Base-by-base conservation (phyloP, 2,113 vertebrate species). In the Pithys albifrons region DNA sequence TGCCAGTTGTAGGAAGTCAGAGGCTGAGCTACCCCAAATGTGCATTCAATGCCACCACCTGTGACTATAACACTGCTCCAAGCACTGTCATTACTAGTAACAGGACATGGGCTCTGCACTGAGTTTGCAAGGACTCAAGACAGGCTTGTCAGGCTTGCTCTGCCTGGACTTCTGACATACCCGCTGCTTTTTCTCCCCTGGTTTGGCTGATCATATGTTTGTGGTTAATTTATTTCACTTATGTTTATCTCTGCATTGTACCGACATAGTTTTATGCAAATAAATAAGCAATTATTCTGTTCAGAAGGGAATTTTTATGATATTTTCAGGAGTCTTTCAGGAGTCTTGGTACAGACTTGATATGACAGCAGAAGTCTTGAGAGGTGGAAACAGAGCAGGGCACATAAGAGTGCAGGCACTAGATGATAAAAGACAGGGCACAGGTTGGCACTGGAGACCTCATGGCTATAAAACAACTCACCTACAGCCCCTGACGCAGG, bases 351-450 rank as follows among this genome's bases (percentile, higher is more conserved):
- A 65, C 33, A 76, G 59, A 23, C 37, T 57, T 29, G 3, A 10
- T 48, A 41, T 1, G 3, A 28, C 7, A 61, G 51, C 27, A 85
- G 70, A 93, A 23, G 65, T 45, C 46, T 80, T 66, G 19, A 89
- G 72, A 62, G 20, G 8, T 24, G 43, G 58, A 65, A 81, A 67
- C 16, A 43, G 80, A 28, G 27, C 33, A 78, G 18, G 27, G 28
- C 12, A 41, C 10, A 0, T 2, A 57, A 5, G 13, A 73, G 16
- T 4, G 16, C 17, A 46, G 62, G 37, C 19, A 55, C 0, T 1
- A 31, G 24, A 24, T 61, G 24, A 3, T 19, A 73, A 51, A 22
- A 72, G 31, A 58, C 28, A 57, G 72, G 19, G 45, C 27, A 70
- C 12, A 78, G 57, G 23, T 7, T 78, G 54, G 54, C 71, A 88